Base-by-base conservation (phyloP, 2,113 vertebrate species). In the Elaphurus davidianus region DNA sequence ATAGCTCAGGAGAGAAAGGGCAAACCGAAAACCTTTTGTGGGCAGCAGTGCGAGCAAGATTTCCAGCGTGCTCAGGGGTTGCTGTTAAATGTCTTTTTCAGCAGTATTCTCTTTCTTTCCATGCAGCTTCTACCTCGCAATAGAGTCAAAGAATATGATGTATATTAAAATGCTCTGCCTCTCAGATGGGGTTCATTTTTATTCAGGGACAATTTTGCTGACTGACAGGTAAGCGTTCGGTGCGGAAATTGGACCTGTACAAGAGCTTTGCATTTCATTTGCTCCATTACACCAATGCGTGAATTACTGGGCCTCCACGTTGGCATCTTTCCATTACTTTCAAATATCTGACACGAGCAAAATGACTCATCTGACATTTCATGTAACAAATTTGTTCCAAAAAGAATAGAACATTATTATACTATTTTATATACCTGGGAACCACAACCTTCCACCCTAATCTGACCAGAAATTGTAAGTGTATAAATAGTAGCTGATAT, bases 221-320 rank as follows among this genome's bases (percentile, higher is more conserved):
- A 99, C 98, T 99, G 99, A 99, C 99, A 99, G 98, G 99, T 99
- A 98, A 99, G 98, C 97, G 98, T 99, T 99, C 98, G 98, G 98
- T 98, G 98, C 98, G 98, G 99, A 99, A 99, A 99, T 99, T 98
- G 98, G 98, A 99, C 99, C 99, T 98, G 98, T 96, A 98, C 98
- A 98, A 99, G 98, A 99, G 99, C 99, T 99, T 98, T 99, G 99
- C 99, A 99, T 99, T 99, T 99, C 99, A 99, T 99, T 99, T 99
- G 99, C 99, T 99, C 99, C 99, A 99, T 99, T 99, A 99, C 99
- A 99, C 99, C 98, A 98, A 92, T 98, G 99, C 99, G 99, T 99
- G 99, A 99, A 99, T 99, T 99, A 99, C 99, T 99, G 99, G 99
- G 99, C 99, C 98, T 99, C 99, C 98, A 98, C 92, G 97, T 98